Evolutionary conservation across 2,797 vertebrate species (phyloP).

Genomic region (Acipenser transmontanus): DNA sequence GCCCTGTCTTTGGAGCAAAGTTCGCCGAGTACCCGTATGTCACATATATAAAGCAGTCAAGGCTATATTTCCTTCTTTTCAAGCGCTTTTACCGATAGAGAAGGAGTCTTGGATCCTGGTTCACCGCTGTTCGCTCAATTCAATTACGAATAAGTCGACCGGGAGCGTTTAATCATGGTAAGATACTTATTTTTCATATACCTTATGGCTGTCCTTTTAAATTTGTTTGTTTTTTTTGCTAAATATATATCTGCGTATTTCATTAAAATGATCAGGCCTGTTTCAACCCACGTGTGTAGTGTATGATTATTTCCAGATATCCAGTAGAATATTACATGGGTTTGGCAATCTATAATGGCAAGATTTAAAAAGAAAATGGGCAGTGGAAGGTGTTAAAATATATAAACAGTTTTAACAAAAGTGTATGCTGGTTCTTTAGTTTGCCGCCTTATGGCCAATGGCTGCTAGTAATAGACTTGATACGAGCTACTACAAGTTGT

Average conservation of each 20-base stretch:
- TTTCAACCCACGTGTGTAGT: not conserved
- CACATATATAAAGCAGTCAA: conserved; percentile 34
- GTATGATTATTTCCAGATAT: too few relatives aligned
- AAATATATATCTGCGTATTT: not conserved
- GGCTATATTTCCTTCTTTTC: not conserved
- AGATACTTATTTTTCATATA: conserved; percentile 19
- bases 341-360: too few relatives aligned
- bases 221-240: not conserved
- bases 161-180: conserved; percentile 78
- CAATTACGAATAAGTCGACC: conserved; percentile 88
- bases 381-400: too few relatives aligned
- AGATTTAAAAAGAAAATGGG: too few relatives aligned
- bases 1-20: not conserved
- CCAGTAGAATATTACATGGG: too few relatives aligned
- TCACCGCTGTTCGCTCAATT: conserved; percentile 83
- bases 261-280: not conserved
- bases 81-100: conserved; percentile 24
- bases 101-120: conserved; percentile 54
- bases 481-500: too few relatives aligned
- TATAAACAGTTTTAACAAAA: too few relatives aligned
- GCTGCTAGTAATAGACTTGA: too few relatives aligned
- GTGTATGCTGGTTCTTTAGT: too few relatives aligned
- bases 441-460: too few relatives aligned
- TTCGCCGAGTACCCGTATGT: conserved; percentile 36
- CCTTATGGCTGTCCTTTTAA: not conserved